phyloP scores from a whole-genome alignment of 2,888 invertebrate species.

The Heliconius sara region DNA sequence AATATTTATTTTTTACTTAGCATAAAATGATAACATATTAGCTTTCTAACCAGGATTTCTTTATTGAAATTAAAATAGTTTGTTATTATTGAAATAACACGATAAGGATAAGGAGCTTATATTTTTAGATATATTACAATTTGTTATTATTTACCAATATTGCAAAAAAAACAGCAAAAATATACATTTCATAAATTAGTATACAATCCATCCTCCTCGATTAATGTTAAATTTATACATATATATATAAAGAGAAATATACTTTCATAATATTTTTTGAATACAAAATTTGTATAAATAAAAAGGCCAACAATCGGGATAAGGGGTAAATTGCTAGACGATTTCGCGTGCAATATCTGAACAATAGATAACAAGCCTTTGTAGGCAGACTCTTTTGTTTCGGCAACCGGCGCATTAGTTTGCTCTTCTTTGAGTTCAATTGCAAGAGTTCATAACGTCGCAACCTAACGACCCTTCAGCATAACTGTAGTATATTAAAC shows the following conservation, averaged over 20 bases:
- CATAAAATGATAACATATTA: neutral
- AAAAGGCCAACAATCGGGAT: constrained; percentile 9
- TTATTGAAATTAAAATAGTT: too few relatives aligned
- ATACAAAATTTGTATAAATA: constrained; percentile 1
- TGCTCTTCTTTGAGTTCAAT: constrained; percentile 28
- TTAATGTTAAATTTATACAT: neutral
- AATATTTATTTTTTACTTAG: neutral
- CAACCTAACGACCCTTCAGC: constrained; percentile 15
- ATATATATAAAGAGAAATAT: neutral
- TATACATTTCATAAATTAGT: neutral
- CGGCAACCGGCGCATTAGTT: constrained; percentile 21
- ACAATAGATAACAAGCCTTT: constrained; percentile 37
- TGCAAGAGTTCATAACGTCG: constrained; percentile 26
- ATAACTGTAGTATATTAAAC: neutral
- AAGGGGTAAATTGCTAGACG: constrained; percentile 32
- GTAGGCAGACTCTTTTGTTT: constrained; percentile 38
- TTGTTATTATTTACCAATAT: neutral
- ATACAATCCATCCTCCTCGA: neutral
- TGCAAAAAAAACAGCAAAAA: neutral
- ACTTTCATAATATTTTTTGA: neutral
- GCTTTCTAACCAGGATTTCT: too few relatives aligned
- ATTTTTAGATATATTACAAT: neutral
- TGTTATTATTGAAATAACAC: too few relatives aligned
- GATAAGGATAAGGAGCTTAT: neutral
- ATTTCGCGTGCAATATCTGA: constrained; percentile 37